These are phyloP conservation scores for Troides aeacus DNA, from an alignment of 2,888 invertebrate genomes.

Conservation along the genomic window DNA sequence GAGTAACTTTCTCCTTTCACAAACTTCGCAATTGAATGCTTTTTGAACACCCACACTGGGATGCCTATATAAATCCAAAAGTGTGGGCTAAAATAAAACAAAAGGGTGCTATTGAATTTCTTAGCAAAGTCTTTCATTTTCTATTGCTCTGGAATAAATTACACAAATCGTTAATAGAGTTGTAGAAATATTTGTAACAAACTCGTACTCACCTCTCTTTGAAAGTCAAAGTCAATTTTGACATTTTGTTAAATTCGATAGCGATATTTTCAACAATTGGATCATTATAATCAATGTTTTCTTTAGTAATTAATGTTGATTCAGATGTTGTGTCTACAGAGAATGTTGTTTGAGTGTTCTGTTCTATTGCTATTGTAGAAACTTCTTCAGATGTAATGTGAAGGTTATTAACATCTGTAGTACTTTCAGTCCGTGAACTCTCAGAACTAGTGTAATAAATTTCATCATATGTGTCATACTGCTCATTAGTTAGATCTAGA, in stretches of 20 bases:
- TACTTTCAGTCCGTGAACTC: background rate
- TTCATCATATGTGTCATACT: background rate
- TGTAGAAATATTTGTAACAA: too few species aligned
- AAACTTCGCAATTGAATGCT: constrained; percentile 31
- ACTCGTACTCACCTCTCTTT: background rate
- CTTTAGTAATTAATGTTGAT: background rate
- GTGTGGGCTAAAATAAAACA: constrained; percentile 32
- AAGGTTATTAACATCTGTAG: background rate
- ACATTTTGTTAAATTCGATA: background rate
- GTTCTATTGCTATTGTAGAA: background rate
- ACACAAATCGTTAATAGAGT: too few species aligned
- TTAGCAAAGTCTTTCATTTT: background rate
- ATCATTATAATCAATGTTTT: background rate
- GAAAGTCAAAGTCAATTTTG: background rate
- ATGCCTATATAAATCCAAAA: constrained; percentile 34
- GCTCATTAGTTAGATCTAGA: background rate
- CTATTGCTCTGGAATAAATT: too few species aligned
- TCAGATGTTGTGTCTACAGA: background rate
- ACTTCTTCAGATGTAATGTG: background rate
- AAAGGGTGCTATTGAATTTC: background rate
- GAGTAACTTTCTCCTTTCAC: constrained; percentile 36
- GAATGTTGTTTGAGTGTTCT: background rate
- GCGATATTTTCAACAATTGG: background rate
- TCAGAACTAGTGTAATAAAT: background rate
- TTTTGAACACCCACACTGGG: constrained; percentile 28